Percentiles rank a stretch among this genome's conserved stretches.
These are phyloP conservation scores for Drosophila santomea DNA, from an alignment of 1,140 invertebrate genomes.

Conservation along the genomic window DNA sequence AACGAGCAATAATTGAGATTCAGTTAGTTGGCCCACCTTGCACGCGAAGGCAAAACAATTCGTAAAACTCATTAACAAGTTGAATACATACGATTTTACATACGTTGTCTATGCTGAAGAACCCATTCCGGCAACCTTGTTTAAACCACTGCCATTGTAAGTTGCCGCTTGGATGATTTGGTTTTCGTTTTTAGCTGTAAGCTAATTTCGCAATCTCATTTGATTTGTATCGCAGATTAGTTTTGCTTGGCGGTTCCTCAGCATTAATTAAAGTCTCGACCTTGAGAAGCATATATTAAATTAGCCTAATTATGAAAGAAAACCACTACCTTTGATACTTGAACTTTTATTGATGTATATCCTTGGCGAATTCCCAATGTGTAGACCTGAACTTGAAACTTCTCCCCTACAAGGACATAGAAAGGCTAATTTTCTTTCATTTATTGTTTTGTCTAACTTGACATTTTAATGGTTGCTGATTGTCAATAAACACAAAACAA, in stretches of 20 bases:
- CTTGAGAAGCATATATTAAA: neutral
- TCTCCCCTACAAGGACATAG: constrained; percentile 27
- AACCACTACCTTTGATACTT: neutral
- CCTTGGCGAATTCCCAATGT: neutral
- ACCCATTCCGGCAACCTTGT: constrained; percentile 9
- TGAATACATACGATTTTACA: neutral
- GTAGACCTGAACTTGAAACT: constrained; percentile 47
- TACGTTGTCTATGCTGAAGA: constrained; percentile 2
- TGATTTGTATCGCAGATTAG: constrained; percentile 1
- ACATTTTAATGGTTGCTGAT: constrained; percentile 59
- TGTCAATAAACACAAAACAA: constrained; percentile 52
- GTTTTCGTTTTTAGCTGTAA: constrained; percentile 29
- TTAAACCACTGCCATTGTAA: constrained; percentile 34
- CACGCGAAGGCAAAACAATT: neutral
- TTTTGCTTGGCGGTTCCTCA: neutral
- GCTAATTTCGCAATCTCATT: constrained; percentile 32
- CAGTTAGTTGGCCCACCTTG: neutral
- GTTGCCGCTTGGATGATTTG: constrained; percentile 31
- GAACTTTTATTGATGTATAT: neutral
- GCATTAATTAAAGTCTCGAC: neutral
- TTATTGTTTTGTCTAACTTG: constrained; percentile 27
- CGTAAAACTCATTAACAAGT: constrained; percentile 1
- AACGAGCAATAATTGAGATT: constrained; percentile 17
- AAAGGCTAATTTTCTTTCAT: constrained; percentile 34
- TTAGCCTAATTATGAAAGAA: neutral